phyloP scores from a whole-genome alignment of 92 coral and sea anemone genomes.

The Hydrozoanthus gracilis region DNA sequence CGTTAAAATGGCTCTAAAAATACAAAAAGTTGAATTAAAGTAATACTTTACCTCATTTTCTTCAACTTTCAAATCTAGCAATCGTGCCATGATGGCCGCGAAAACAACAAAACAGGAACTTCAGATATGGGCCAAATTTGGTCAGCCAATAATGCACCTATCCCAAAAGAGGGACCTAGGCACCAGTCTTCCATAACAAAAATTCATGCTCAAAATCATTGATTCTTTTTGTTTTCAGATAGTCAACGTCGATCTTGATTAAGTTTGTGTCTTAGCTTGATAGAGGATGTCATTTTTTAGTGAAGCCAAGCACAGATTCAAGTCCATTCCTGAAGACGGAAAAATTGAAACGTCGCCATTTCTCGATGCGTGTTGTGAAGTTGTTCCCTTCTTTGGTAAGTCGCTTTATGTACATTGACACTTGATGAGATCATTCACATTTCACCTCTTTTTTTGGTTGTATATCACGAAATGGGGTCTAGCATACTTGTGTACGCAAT shows the following conservation, averaged over 20 bases:
- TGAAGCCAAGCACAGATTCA: conserved; percentile 81
- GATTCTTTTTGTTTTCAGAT: not conserved
- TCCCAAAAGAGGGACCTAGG: conserved; percentile 45
- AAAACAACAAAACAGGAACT: conserved; percentile 55
- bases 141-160: conserved; percentile 44
- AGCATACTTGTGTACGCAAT: conserved; percentile 7
- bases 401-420: not conserved
- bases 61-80: conserved; percentile 38
- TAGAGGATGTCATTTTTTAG: conserved; percentile 85
- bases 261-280: not conserved
- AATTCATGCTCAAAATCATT: not conserved
- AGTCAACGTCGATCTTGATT: not conserved
- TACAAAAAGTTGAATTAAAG: not conserved
- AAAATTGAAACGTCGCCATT: conserved; percentile 88
- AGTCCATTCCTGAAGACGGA: conserved; percentile 79
- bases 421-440: not conserved
- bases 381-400: conserved; percentile 98
- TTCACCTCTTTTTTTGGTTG: conserved; percentile 7
- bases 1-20: not conserved
- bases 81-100: conserved; percentile 51
- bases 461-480: not conserved
- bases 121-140: conserved; percentile 42
- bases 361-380: conserved; percentile 87
- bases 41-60: conserved; percentile 43
- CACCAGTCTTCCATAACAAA: conserved; percentile 17